A percentile compares a stretch with the other conserved stretches of the same genome.
Conservation (phyloP, 2,113 vertebrate species). For the Pomatostomus ruficeps region DNA sequence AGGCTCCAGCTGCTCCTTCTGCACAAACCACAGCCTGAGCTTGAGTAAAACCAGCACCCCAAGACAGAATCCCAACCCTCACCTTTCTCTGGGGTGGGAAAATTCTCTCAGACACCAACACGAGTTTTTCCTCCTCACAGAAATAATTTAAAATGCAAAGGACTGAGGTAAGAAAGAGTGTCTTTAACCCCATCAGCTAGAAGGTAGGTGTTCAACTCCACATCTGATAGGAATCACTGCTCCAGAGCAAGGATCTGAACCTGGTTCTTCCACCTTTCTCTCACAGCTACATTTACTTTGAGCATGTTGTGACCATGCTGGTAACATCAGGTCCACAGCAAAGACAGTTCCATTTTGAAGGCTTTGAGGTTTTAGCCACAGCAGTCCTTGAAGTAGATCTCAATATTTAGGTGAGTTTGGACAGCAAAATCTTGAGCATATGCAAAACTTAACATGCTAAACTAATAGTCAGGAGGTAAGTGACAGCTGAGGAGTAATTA, state of each 20-base stretch:
- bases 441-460: constrained; percentile 41
- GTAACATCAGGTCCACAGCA: not conserved
- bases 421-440: constrained; percentile 13
- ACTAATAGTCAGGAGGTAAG: constrained; percentile 44
- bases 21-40: not conserved
- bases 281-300: not conserved
- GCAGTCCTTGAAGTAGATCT: not conserved
- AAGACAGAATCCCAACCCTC: not conserved
- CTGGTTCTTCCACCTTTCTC: not conserved
- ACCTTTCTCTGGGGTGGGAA: not conserved
- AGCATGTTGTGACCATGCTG: not conserved
- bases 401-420: not conserved
- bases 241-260: not conserved
- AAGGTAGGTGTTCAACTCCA: not conserved
- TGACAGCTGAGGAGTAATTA: constrained; percentile 60
- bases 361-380: not conserved
- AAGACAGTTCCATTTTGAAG: not conserved
- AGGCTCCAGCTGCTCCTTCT: not conserved
- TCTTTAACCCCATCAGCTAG: not conserved
- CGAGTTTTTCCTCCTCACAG: not conserved
- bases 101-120: not conserved
- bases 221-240: not conserved
- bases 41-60: not conserved
- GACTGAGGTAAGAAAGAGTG: not conserved
- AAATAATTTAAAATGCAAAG: not conserved